A percentile compares a stretch with the other conserved stretches of the same genome.
These are phyloP conservation scores for Sebastolobus alascanus DNA, from an alignment of 2,797 vertebrate species.

Conservation along the genomic window DNA sequence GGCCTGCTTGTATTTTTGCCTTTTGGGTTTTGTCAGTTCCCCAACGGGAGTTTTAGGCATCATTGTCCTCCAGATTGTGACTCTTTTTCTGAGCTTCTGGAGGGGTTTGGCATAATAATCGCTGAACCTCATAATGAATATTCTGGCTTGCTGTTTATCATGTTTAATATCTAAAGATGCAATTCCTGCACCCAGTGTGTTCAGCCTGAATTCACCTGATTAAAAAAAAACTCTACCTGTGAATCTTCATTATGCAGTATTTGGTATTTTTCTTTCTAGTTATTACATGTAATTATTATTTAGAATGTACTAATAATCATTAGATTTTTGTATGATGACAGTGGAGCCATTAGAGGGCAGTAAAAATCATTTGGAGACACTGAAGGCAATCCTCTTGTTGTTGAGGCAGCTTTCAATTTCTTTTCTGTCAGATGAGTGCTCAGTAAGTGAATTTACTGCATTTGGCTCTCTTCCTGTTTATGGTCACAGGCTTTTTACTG, in stretches of 20 bases:
- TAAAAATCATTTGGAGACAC: not conserved
- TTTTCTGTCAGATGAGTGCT: not conserved
- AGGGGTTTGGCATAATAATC: slow-evolving; percentile 15
- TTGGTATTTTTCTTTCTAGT: not conserved
- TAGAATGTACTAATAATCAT: not conserved
- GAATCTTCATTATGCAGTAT: not conserved
- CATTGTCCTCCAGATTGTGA: slow-evolving; percentile 41
- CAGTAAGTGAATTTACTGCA: not conserved
- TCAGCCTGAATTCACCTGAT: slow-evolving; percentile 19
- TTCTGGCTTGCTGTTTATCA: slow-evolving; percentile 6
- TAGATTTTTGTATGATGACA: not conserved
- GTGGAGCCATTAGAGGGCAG: slow-evolving; percentile 1
- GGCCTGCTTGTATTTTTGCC: slow-evolving; percentile 47
- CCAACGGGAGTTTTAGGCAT: slow-evolving; percentile 46
- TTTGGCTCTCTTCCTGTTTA: slow-evolving; percentile 5
- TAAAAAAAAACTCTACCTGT: not conserved
- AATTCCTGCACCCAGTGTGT: not conserved
- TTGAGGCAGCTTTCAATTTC: slow-evolving; percentile 11
- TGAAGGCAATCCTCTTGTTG: slow-evolving; percentile 1
- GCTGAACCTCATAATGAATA: slow-evolving; percentile 20
- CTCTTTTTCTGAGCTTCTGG: slow-evolving; percentile 32
- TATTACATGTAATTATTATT: not conserved
- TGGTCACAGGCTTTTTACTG: not conserved
- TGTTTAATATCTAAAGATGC: slow-evolving; percentile 3
- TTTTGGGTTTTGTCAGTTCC: slow-evolving; percentile 48